Evolutionary conservation across 2,888 invertebrate species (phyloP).

Genomic region (Andrena hattorfiana): DNA sequence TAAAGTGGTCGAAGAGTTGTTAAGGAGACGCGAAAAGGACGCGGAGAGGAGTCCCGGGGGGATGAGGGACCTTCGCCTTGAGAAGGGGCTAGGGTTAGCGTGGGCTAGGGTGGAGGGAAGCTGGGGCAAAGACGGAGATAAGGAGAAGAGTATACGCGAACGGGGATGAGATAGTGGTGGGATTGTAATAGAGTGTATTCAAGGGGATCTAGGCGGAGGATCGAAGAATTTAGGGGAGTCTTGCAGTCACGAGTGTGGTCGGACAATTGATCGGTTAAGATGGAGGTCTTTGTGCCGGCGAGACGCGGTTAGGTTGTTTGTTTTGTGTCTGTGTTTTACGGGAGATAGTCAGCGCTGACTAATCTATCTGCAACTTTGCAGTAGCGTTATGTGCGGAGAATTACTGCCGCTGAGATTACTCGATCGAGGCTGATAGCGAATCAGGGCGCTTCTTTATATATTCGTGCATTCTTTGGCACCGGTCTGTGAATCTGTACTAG

Average conservation of each 20-base stretch:
- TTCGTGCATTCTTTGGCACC: too few relatives aligned
- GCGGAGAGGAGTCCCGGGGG: not conserved
- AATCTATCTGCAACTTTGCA: too few relatives aligned
- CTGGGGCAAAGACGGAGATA: not conserved
- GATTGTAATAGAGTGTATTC: not conserved
- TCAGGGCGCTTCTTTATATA: too few relatives aligned
- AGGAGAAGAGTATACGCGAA: not conserved
- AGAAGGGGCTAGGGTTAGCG: not conserved
- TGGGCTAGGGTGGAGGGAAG: not conserved
- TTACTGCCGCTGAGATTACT: too few relatives aligned
- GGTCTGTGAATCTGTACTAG: too few relatives aligned
- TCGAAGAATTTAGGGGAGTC: constrained; percentile 1
- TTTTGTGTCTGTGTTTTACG: not conserved
- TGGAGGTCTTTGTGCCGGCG: not conserved
- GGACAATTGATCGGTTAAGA: not conserved
- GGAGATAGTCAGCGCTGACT: not conserved
- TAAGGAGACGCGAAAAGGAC: constrained; percentile 12
- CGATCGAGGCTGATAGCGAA: too few relatives aligned
- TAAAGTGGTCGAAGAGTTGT: constrained; percentile 37
- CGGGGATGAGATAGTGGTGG: not conserved
- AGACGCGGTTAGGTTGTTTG: not conserved
- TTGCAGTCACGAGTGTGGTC: not conserved
- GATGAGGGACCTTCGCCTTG: not conserved
- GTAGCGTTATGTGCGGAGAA: too few relatives aligned
- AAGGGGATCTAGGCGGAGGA: not conserved